Evolutionary conservation across 2,797 vertebrate genomes (phyloP).

Genomic region (Chromis chromis): DNA sequence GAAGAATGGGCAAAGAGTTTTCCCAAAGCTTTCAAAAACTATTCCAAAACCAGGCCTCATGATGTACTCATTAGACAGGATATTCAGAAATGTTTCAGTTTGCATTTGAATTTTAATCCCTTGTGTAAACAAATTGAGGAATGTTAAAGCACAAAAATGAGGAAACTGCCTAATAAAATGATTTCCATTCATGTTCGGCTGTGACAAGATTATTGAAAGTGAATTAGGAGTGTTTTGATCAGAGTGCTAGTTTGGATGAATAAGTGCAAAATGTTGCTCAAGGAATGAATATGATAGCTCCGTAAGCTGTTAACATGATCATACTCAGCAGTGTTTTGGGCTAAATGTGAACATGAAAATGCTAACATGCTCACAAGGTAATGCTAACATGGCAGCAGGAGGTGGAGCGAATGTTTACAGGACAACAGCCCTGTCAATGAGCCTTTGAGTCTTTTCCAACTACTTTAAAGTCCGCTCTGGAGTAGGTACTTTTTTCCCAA

Average conservation of each 20-base stretch:
- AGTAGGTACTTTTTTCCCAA: too few species aligned
- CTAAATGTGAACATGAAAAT: constrained; percentile 8
- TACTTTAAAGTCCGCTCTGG: too few species aligned
- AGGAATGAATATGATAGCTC: constrained; percentile 15
- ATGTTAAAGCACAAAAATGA: not conserved
- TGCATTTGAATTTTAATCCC: not conserved
- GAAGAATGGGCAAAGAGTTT: constrained; percentile 4
- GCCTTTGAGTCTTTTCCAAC: too few species aligned
- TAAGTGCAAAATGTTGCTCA: constrained; percentile 4
- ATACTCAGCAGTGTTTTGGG: constrained; percentile 1
- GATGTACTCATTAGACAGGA: not conserved
- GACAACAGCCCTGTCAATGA: too few species aligned
- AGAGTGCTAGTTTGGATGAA: not conserved
- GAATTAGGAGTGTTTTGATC: too few species aligned
- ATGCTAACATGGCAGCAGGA: not conserved
- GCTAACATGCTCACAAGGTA: not conserved
- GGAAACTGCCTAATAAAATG: not conserved
- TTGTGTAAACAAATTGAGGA: constrained; percentile 2
- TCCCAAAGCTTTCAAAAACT: not conserved
- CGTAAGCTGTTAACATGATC: not conserved
- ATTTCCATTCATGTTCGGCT: not conserved
- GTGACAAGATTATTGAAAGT: constrained; percentile 9
- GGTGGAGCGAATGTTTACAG: too few species aligned
- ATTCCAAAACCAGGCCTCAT: not conserved
- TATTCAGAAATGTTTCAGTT: not conserved